A percentile compares a stretch with the other conserved stretches of the same genome.
These are phyloP conservation scores for Drosophila azteca DNA, from an alignment of 1,140 invertebrate genomes.

Conservation along the genomic window DNA sequence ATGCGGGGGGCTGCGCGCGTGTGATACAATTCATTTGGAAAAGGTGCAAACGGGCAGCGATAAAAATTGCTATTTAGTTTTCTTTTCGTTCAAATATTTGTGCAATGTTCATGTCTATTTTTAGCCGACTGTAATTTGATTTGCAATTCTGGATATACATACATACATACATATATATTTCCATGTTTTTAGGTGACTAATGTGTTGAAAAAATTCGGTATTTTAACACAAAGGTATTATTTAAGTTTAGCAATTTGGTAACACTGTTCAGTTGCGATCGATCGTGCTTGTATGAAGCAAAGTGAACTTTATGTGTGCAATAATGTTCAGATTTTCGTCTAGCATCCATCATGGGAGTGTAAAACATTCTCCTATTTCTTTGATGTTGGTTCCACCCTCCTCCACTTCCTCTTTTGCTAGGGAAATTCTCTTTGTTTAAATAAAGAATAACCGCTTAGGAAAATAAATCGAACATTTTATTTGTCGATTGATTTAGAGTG, in stretches of 20 bases:
- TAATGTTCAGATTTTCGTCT: constrained; percentile 15
- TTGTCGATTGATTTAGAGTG: constrained; percentile 69
- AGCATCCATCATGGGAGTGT: constrained; percentile 13
- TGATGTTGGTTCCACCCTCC: constrained; percentile 49
- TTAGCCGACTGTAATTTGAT: not conserved
- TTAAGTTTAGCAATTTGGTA: no score
- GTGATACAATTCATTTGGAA: constrained; percentile 52
- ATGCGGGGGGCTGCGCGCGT: not conserved
- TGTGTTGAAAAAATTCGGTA: no score
- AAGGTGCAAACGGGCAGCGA: constrained; percentile 68
- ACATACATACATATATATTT: no score
- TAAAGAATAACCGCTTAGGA: constrained; percentile 56
- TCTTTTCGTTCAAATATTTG: constrained; percentile 47
- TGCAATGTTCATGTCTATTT: constrained; percentile 41
- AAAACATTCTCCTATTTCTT: constrained; percentile 33
- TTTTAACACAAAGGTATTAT: no score
- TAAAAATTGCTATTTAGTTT: constrained; percentile 56
- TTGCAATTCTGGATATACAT: not conserved
- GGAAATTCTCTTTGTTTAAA: constrained; percentile 38
- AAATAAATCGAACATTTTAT: constrained; percentile 70
- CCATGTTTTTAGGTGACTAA: no score
- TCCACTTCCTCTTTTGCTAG: not conserved
- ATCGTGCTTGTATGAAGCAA: no score
- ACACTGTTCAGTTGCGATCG: no score
- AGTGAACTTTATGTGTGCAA: not conserved